phyloP scores from a whole-genome alignment of 2,113 vertebrate species.

The Pelusios castaneus region DNA sequence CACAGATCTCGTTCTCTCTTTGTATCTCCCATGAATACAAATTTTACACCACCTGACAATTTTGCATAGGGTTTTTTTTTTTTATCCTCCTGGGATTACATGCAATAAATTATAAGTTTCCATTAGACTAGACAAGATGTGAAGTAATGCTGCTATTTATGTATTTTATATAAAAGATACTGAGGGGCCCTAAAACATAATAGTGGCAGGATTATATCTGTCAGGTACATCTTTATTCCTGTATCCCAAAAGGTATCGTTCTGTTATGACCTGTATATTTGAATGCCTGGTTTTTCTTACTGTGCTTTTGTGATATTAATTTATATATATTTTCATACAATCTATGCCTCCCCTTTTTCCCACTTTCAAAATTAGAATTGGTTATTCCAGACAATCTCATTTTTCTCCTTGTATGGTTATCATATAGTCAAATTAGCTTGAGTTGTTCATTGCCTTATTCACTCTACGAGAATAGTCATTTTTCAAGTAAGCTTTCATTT shows the following conservation, averaged over 20 bases:
- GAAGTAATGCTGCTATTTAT: neutral
- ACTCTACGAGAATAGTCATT: neutral
- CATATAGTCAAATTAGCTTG: neutral
- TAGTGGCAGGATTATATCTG: neutral
- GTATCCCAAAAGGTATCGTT: neutral
- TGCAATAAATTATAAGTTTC: neutral
- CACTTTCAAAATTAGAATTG: neutral
- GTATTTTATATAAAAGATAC: neutral
- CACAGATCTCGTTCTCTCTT: neutral
- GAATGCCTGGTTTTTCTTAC: neutral
- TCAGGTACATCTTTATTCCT: neutral
- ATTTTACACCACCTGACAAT: conserved; percentile 26
- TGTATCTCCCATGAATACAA: neutral
- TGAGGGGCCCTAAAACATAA: neutral
- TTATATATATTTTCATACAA: neutral
- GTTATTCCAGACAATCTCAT: neutral
- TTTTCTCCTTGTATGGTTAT: neutral
- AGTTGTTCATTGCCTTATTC: no score
- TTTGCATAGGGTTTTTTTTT: neutral
- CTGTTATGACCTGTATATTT: neutral
- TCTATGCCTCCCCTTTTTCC: rapidly evolving
- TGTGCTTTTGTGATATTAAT: neutral
- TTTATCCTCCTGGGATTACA: neutral
- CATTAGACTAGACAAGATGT: neutral
- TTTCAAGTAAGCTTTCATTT: neutral